These are phyloP conservation scores for Callipepla squamata DNA, from an alignment of 2,113 vertebrate genomes.

Conservation along the genomic window DNA sequence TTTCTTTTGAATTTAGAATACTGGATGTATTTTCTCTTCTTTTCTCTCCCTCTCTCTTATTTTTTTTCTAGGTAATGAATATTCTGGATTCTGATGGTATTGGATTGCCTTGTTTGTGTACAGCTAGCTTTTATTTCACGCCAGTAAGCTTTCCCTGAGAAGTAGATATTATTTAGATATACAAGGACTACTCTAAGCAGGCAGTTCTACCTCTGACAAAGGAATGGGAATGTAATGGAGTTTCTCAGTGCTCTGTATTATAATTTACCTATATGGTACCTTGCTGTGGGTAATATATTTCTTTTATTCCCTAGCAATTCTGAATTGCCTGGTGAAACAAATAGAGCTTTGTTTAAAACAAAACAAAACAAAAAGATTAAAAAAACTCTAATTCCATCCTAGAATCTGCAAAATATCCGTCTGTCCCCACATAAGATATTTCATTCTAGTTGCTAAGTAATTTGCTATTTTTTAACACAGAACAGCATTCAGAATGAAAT, in stretches of 20 bases:
- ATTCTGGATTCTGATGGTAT: not conserved
- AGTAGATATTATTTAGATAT: constrained; percentile 1
- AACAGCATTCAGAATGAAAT: not conserved
- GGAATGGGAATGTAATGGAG: not conserved
- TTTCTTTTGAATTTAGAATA: accelerated
- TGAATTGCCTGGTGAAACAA: not conserved
- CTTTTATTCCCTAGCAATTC: constrained; percentile 15
- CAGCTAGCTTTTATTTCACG: not conserved
- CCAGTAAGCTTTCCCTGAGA: not conserved
- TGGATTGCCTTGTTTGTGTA: not conserved
- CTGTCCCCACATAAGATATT: not conserved
- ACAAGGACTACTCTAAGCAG: not conserved
- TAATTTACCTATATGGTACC: constrained; percentile 15
- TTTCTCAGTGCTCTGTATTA: constrained; percentile 32
- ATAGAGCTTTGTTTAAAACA: not conserved
- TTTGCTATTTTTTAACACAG: not conserved
- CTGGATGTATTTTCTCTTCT: accelerated
- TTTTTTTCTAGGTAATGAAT: not conserved
- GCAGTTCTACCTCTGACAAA: not conserved
- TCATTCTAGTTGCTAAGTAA: constrained; percentile 16
- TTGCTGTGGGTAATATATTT: not conserved
- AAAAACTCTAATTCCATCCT: not conserved
- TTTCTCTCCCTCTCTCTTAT: not conserved
- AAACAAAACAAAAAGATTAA: not conserved
- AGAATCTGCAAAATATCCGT: not conserved